Evolutionary conservation across 2,113 vertebrate genomes (phyloP), one percentile per base, ranked within the genome.

Genomic region (Tricholaema leucomelas): DNA sequence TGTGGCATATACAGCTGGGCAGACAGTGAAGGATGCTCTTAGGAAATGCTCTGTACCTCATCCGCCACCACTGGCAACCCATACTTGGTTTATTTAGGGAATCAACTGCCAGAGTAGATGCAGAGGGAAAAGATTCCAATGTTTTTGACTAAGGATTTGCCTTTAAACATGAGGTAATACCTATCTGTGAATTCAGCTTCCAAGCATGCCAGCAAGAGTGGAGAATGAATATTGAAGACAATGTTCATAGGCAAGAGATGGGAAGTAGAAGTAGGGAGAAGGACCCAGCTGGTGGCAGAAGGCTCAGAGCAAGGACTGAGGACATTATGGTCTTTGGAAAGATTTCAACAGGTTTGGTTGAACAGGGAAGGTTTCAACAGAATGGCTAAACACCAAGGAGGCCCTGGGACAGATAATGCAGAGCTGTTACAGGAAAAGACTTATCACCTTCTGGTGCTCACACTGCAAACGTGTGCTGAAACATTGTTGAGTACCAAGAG

Each of bases 101-200:
- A 87, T 70, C 50, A 31, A 28, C 44, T 8, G 1, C 50, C 64
- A 81, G 81, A 80, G 31, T 24, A 56, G 38, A 42, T 20, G 50
- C 21, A 81, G 78, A 52, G 15, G 33, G 25, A 91, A 83, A 81
- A 81, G 65, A 73, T 66, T 79, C n/a, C 60, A 70, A 8, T 13
- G 64, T 21, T 61, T 88, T 85, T 87, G 24, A 59, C 42, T 40
- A 78, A 61, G 3, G 9, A 56, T 55, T 89, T 40, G 63, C 38
- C 61, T 94, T 94, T 85, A 89, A 89, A 55, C 33, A 46, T 0
- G 1, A 75, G 67, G 36, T 85, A 86, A 87, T 69, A 66, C 66
- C 81, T 85, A 88, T 74, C 73, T 92, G 55, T 31, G 64, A 91
- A 87, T 91, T 87, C 66, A 79, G 25, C 78, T 95, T 72, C 58